Base-by-base conservation (phyloP, 2,113 vertebrate genomes). In the Penelope pileata region DNA sequence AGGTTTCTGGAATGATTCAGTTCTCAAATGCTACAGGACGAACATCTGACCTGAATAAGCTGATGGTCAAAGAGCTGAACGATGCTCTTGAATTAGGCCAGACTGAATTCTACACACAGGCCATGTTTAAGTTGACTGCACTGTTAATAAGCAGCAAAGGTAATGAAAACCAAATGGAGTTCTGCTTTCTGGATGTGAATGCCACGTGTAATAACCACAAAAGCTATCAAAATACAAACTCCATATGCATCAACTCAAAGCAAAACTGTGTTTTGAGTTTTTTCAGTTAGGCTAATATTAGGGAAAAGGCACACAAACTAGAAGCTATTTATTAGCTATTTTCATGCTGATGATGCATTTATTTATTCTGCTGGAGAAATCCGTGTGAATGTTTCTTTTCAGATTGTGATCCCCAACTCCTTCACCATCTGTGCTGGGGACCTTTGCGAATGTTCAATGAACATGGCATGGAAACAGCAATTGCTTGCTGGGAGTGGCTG, bases 401-500 rank as follows among this genome's bases (percentile, higher is more conserved):
- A 99, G 99, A 99, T 70, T 99, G 98, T 72, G 98, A 99, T 92
- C 98, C 98, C 6, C 98, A 98, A 93, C 99, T 99, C 36, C 98
- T 99, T 63, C 99, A 99, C 97, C 98, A 99, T 83, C 97, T 99
- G 67, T 99, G 99, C 89, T 99, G 99, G 99, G 99, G 98, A 84
- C 99, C 99, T 30, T 97, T 99, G 64, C 98, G 98, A 91, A 99
- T 99, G 99, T 99, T 99, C 96, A 99, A 98, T 4, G 99, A 99
- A 75, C 98, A 99, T 10, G 99, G 99, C 93, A 99, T 99, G 98
- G 99, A 99, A 97, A 98, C 99, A 1, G 98, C 99, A 16, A 98
- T 99, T 22, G 99, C 99, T 86, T 99, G 99, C 98, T 99, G 99
- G 99, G 99, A 99, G 93, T 99, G 99, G 99, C 98, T 99, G 81